Evolutionary conservation across 2,888 invertebrate species (phyloP), one percentile per base, ranked within the genome.

Genomic region (Phalera bucephala): DNA sequence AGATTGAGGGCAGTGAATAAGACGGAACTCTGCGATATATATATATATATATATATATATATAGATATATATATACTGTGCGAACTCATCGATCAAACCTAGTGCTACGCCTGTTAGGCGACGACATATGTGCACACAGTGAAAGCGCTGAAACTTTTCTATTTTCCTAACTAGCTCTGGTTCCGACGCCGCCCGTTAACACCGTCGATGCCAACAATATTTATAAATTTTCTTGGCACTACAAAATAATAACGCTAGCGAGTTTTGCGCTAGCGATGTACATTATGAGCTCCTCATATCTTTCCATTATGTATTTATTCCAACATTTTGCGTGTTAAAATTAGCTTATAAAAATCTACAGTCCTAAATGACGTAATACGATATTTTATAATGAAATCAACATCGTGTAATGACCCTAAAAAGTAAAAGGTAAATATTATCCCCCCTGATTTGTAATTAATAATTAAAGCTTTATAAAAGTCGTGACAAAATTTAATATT

Each of bases 71-170:
- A 60, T 72, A 60, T 72, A 78, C 71, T 68, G 67, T 68, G 64
- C 48, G 58, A 71, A 66, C 70, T 73, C 80, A 83, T 84, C 80
- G 80, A 84, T 84, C 84, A 82, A 78, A 76, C 66, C 53, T 44
- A 65, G 58, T 56, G 54, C 51, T 54, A 55, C 55, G 60, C 40
- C 46, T 53, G 45, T 32, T 35, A 31, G 35, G 29, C 35, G 45
- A 22, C 43, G 55, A 57, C 28, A 33, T 20, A 40, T 44, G 43
- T 46, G 48, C 33, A 52, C 51, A 51, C 3, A 48, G 43, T 51
- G 43, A 58, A 52, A 37, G 44, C 52, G 60, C 52, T 47, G 55
- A 64, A 75, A 50, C 58, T 53, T 65, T 58, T 53, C 58, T 64
- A 54, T 63, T 70, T 63, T 70, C 54, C 54, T 62, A 66, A 66